Conservation (phyloP, 2,113 vertebrate species). For the Microcebus ravelobensis region DNA sequence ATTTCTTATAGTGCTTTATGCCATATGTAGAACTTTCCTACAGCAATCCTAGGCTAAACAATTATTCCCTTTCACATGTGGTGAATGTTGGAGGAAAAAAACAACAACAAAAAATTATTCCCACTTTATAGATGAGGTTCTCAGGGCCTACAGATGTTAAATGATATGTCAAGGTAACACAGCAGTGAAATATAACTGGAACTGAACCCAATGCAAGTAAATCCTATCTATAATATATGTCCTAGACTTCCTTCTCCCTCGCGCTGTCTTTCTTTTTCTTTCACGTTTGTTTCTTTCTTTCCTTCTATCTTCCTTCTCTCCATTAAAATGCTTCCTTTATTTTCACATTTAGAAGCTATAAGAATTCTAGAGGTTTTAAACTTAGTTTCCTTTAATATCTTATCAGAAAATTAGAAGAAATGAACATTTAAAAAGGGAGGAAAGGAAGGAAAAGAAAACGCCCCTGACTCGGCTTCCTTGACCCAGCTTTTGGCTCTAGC, state of each 20-base stretch:
- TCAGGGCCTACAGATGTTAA: not conserved
- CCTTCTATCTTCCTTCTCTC: not conserved
- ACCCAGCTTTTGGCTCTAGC: not conserved
- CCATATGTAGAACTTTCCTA: not conserved
- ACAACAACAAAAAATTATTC: not conserved
- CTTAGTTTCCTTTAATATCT: not conserved
- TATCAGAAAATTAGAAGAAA: constrained; percentile 1
- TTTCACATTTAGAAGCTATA: constrained; percentile 1
- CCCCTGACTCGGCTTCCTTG: not conserved
- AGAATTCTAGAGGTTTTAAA: not conserved
- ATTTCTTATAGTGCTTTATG: not conserved
- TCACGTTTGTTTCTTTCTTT: not conserved
- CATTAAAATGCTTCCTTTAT: not conserved
- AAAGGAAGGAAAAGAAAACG: no score
- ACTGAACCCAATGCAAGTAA: not conserved
- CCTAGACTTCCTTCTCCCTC: not conserved
- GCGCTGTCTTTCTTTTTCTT: not conserved
- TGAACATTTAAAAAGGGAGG: not conserved
- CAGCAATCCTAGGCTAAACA: not conserved
- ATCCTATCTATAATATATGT: not conserved
- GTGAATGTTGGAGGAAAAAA: no score
- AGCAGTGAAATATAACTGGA: not conserved
- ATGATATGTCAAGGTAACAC: not conserved
- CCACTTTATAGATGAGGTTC: not conserved
- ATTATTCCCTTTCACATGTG: not conserved